Evolutionary conservation across 2,797 vertebrate species (phyloP).

Genomic region (Enteromius thamalakanensis): DNA sequence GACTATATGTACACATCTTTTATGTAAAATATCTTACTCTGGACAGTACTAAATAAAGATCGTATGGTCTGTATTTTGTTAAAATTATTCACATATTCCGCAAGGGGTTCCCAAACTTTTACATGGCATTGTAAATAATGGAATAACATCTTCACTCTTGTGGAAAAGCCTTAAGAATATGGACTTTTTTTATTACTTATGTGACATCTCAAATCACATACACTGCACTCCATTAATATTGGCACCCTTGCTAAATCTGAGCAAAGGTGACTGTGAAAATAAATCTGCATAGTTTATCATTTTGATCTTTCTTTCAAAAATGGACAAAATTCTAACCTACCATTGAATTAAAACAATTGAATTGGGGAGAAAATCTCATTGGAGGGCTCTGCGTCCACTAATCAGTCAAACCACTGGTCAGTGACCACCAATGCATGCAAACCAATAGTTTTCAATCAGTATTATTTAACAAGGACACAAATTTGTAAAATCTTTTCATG

Average conservation of each 20-base stretch:
- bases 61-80: background rate
- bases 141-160: background rate
- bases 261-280: too few relatives aligned
- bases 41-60: background rate
- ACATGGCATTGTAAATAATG: background rate
- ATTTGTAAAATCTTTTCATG: background rate
- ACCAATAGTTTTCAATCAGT: background rate
- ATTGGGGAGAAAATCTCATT: too few relatives aligned
- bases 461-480: background rate
- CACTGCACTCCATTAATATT: too few relatives aligned
- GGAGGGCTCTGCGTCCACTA: too few relatives aligned
- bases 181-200: background rate
- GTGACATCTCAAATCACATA: background rate
- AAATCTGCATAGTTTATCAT: too few relatives aligned
- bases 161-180: background rate
- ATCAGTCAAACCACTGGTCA: background rate
- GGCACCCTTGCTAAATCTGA: too few relatives aligned
- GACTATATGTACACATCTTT: too few relatives aligned
- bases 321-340: too few relatives aligned
- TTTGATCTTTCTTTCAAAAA: too few relatives aligned
- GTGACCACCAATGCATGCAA: background rate
- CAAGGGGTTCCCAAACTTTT: background rate
- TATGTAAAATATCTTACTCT: background rate
- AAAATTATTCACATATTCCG: background rate
- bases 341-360: too few relatives aligned